phyloP scores from a whole-genome alignment of 2,113 vertebrate species.

The Lipotes vexillifer region DNA sequence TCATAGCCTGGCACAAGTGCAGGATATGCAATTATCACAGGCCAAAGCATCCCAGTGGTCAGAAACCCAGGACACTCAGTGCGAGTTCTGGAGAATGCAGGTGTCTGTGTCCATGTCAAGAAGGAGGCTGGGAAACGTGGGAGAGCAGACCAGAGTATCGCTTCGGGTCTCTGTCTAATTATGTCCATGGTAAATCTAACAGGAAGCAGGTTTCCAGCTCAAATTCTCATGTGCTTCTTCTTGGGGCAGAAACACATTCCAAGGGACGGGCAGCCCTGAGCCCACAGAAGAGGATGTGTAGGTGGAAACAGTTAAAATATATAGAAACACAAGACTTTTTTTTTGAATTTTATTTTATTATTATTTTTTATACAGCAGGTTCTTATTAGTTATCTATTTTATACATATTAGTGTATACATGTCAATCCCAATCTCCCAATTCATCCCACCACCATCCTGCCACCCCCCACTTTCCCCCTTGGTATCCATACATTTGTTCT shows the following conservation, averaged over 20 bases:
- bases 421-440: too few species aligned
- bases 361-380: too few species aligned
- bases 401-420: too few species aligned
- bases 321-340: not conserved
- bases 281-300: not conserved
- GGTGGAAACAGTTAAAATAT: not conserved
- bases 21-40: not conserved
- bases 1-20: not conserved
- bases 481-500: too few species aligned
- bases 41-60: not conserved
- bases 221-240: not conserved
- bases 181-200: not conserved
- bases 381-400: too few species aligned
- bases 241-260: not conserved
- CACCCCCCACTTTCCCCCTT: too few species aligned
- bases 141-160: fast-evolving
- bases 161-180: not conserved
- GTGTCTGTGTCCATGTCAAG: not conserved
- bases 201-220: not conserved
- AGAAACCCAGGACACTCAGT: not conserved
- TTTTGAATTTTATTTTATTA: too few species aligned
- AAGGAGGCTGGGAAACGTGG: not conserved
- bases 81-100: not conserved
- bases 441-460: too few species aligned
- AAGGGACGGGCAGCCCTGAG: not conserved